A percentile compares a stretch with the other conserved stretches of the same genome.
Conservation (phyloP, 2,113 vertebrate genomes). For the Anarhynchus alexandrinus region DNA sequence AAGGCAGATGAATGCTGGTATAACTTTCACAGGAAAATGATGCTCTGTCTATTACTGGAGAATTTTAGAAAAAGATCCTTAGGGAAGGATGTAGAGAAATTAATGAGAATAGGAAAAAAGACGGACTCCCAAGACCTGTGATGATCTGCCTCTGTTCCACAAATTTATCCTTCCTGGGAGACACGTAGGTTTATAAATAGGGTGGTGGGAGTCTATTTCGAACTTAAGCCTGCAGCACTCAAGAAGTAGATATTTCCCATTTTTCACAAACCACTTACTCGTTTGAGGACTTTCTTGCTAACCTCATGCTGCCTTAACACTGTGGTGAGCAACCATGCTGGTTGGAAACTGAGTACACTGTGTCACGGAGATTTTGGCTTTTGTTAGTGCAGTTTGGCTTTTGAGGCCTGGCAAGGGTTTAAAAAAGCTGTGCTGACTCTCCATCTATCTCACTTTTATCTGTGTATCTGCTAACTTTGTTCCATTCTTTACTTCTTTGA, state of each 20-base stretch:
- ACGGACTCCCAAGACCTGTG: neutral
- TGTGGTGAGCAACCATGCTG: neutral
- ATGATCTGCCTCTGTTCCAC: fast-evolving
- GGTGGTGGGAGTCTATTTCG: neutral
- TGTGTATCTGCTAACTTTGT: neutral
- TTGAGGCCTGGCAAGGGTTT: neutral
- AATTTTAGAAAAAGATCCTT: neutral
- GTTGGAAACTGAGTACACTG: neutral
- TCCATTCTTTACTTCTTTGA: neutral
- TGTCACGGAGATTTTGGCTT: neutral
- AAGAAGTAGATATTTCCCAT: neutral
- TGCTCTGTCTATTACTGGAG: neutral
- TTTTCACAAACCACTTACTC: neutral
- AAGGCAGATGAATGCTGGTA: neutral
- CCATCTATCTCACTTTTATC: neutral
- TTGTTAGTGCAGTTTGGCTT: neutral
- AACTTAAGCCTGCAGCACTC: neutral
- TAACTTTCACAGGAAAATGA: neutral
- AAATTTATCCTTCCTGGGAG: neutral
- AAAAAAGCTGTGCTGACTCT: neutral
- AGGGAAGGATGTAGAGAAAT: neutral
- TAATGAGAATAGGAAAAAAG: neutral
- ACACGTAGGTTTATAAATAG: neutral
- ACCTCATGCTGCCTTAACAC: neutral
- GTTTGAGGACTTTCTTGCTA: neutral